Evolutionary conservation across 2,113 vertebrate genomes (phyloP).

Genomic region (Rutilus rutilus): DNA sequence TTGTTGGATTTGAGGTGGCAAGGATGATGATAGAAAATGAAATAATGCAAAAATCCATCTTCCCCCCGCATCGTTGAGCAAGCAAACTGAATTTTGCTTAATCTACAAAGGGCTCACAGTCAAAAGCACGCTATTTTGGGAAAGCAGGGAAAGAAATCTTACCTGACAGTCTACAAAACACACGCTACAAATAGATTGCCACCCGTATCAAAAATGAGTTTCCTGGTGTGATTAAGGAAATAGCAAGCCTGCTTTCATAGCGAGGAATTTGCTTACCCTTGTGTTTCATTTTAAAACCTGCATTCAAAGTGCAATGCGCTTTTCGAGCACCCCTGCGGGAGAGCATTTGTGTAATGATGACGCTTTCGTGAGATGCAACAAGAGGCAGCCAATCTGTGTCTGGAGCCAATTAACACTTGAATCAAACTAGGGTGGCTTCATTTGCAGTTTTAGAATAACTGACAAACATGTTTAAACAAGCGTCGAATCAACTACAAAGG

Average conservation of each 20-base stretch:
- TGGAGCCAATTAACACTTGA: slow-evolving; percentile 65
- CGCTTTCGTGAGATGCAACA: slow-evolving; percentile 17
- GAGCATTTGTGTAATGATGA: slow-evolving; percentile 35
- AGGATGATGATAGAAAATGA: slow-evolving; percentile 54
- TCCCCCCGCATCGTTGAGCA: slow-evolving; percentile 44
- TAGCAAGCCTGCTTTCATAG: background rate
- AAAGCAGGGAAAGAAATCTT: slow-evolving; percentile 39
- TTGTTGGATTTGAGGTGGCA: slow-evolving; percentile 12
- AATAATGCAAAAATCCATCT: slow-evolving; percentile 48
- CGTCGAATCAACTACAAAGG: slow-evolving; percentile 57
- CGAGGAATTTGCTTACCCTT: background rate
- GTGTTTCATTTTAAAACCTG: slow-evolving; percentile 24
- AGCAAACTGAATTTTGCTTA: slow-evolving; percentile 58
- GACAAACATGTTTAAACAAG: slow-evolving; percentile 59
- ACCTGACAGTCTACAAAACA: slow-evolving; percentile 15
- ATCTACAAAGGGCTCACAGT: slow-evolving; percentile 64
- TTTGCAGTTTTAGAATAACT: slow-evolving; percentile 62
- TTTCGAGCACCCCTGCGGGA: background rate
- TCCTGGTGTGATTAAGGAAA: slow-evolving; percentile 54
- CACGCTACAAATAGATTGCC: slow-evolving; percentile 11
- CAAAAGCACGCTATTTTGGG: slow-evolving; percentile 50
- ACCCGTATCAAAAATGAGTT: slow-evolving; percentile 31
- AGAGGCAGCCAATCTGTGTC: slow-evolving; percentile 40
- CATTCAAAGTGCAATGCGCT: slow-evolving; percentile 4
- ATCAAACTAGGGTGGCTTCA: slow-evolving; percentile 52